phyloP scores from a whole-genome alignment of 2,888 invertebrate species.

The Keiferia lycopersicella region DNA sequence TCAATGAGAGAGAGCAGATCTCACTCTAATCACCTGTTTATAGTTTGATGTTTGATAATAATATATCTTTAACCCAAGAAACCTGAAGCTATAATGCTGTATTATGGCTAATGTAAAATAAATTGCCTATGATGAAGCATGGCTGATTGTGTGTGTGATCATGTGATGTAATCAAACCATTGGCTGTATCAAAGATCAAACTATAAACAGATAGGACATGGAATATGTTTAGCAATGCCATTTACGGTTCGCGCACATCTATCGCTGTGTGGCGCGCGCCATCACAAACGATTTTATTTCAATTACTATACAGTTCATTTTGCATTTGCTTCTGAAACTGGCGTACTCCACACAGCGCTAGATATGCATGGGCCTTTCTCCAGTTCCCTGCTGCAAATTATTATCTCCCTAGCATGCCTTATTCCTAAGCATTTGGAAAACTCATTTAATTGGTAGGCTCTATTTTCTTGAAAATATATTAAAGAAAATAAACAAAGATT shows the following conservation, averaged over 20 bases:
- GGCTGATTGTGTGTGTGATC: neutral
- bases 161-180: slow-evolving; percentile 2
- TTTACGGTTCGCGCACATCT: neutral
- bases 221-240: slow-evolving; percentile 11
- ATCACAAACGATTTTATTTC: no score
- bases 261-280: neutral
- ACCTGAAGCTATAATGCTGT: neutral
- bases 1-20: slow-evolving; percentile 37
- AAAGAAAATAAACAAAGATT: no score
- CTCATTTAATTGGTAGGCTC: no score
- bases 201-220: slow-evolving; percentile 10
- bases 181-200: neutral
- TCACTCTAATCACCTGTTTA: slow-evolving; percentile 35
- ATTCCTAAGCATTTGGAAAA: no score
- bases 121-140: neutral
- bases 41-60: slow-evolving; percentile 22
- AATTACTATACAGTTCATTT: no score
- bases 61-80: neutral
- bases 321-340: no score
- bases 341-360: neutral
- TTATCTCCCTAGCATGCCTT: no score
- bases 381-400: no score
- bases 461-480: no score
- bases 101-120: neutral
- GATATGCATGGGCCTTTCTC: neutral